These are phyloP conservation scores for Lepidocyrtinus sp. DNA, from an alignment of 2,888 invertebrate species.

Conservation along the genomic window DNA sequence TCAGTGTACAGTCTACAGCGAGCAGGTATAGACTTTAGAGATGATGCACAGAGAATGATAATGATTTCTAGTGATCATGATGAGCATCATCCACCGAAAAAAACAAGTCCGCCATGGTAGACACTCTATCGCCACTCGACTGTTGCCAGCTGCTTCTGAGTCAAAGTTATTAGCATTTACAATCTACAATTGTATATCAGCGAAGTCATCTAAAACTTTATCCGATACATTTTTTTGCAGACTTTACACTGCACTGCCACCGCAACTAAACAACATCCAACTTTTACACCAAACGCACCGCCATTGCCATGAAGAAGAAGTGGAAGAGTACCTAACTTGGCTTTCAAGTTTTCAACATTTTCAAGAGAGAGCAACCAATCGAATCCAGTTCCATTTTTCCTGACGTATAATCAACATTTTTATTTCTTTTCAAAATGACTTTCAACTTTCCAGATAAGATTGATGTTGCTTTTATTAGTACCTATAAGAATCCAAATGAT, in stretches of 20 bases:
- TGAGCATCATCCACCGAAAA: constrained; percentile 7
- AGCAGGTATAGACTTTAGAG: neutral
- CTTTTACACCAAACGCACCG: neutral
- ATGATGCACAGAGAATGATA: neutral
- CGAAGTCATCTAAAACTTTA: neutral
- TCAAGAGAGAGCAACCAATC: constrained; percentile 28
- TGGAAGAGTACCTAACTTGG: constrained; percentile 2
- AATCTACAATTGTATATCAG: constrained; percentile 18
- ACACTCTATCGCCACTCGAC: constrained; percentile 67
- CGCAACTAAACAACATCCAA: neutral
- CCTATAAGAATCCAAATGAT: no score
- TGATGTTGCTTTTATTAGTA: constrained; percentile 11
- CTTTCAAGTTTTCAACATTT: constrained; percentile 32
- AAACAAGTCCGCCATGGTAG: constrained; percentile 52
- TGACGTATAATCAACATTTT: constrained; percentile 28
- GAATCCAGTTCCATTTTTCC: constrained; percentile 31
- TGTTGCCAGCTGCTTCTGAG: constrained; percentile 61
- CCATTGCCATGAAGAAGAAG: neutral
- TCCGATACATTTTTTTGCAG: constrained; percentile 7
- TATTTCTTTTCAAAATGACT: constrained; percentile 34
- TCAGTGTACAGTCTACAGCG: constrained; percentile 26
- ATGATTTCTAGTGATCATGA: neutral
- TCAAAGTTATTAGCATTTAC: constrained; percentile 24
- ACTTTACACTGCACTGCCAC: constrained; percentile 20
- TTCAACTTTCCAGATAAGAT: constrained; percentile 36